Evolutionary conservation across 2,113 vertebrate genomes (phyloP).

Genomic region (Phylloscopus whistleri): DNA sequence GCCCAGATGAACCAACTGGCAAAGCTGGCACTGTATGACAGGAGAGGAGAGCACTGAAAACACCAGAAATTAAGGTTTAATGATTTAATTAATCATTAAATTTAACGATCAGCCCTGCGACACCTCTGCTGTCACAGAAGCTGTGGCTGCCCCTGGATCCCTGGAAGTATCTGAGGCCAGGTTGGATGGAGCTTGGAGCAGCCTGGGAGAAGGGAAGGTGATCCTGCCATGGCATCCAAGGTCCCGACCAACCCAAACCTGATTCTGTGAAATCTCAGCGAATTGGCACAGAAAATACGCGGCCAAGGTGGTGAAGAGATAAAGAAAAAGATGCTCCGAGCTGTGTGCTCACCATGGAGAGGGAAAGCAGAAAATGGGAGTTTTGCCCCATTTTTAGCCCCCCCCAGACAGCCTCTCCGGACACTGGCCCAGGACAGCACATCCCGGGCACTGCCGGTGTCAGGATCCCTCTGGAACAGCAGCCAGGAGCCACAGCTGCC

Average conservation of each 20-base stretch:
- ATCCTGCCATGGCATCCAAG: neutral
- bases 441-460: neutral
- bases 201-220: neutral
- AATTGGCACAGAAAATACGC: rapidly evolving
- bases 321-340: neutral
- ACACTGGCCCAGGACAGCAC: rapidly evolving
- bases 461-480: neutral
- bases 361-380: neutral
- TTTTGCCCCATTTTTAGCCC: neutral
- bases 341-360: neutral
- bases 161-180: neutral
- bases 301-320: rapidly evolving
- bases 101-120: neutral
- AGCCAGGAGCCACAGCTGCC: neutral
- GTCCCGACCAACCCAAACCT: neutral
- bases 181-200: neutral
- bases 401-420: neutral
- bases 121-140: neutral
- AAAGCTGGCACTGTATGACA: neutral
- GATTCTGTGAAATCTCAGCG: neutral
- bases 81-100: no score
- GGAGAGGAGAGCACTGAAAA: neutral
- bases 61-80: neutral
- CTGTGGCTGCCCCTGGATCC: neutral
- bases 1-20: neutral